phyloP scores from a whole-genome alignment of 2,797 vertebrate genomes.

The Mergus octosetaceus region DNA sequence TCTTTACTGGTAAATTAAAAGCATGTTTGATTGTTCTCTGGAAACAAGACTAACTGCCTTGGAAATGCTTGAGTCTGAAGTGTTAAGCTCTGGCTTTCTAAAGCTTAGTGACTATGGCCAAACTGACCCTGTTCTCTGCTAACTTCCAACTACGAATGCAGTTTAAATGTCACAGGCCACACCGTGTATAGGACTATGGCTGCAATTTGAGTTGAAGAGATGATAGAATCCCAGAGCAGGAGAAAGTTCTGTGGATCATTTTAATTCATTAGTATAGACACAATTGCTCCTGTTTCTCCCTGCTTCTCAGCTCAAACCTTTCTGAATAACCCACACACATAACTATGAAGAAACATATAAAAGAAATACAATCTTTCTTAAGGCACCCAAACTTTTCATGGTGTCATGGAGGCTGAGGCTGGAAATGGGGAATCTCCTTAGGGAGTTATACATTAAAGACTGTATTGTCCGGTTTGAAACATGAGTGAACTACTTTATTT shows the following conservation, averaged over 20 bases:
- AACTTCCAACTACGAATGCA: background rate
- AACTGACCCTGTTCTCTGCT: background rate
- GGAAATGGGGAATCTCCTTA: background rate
- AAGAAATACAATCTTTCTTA: constrained; percentile 9
- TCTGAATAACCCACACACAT: background rate
- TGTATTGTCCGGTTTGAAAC: constrained; percentile 9
- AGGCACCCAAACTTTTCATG: background rate
- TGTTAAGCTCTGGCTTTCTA: background rate
- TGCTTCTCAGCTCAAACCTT: background rate
- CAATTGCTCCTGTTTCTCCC: background rate
- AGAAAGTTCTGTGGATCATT: background rate
- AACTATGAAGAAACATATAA: background rate
- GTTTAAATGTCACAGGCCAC: background rate
- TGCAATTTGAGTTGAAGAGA: background rate
- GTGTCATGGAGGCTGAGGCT: background rate
- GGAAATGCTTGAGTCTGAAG: background rate
- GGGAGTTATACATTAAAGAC: constrained; percentile 24
- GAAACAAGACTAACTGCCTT: background rate
- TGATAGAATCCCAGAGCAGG: background rate
- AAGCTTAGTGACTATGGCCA: background rate
- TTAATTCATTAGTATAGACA: background rate
- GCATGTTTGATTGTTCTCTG: background rate
- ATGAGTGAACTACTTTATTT: background rate
- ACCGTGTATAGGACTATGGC: fast-evolving
- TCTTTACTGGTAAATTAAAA: background rate